Evolutionary conservation across 2,797 vertebrate species (phyloP), one percentile per base, ranked within the genome.

Genomic region (Leuciscus waleckii): DNA sequence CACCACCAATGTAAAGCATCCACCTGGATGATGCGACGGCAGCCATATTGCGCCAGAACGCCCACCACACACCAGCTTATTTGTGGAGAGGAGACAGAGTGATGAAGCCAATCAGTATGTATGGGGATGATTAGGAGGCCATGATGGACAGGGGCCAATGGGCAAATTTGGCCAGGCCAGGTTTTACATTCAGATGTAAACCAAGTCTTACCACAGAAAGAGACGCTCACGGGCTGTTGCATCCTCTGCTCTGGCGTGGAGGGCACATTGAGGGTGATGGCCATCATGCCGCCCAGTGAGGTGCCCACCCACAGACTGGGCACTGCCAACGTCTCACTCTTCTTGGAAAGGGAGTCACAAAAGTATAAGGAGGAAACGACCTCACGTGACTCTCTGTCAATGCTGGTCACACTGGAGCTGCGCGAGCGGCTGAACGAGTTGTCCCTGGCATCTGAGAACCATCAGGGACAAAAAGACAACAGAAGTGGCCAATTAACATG

Each of bases 391-490:
- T 99, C 98, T 87, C 97, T 94, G 90, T 99, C 98, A 90, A 99
- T 98, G 94, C 98, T 99, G 92, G 97, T 96, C 85, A 99, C 97
- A 58, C 98, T 99, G 84, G 98, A 99, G 90, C 98, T 99, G 86
- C 98, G 95, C 0, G 98, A 99, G 89, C 97, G 96, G 91, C 96
- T 99, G 95, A 98, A 98, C 39, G 96, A 96, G 94, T 96, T 97
- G 91, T 99, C 98, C 94, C 95, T 97, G 88, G 95, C 93, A 92
- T 99, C 98, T 99, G 90, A 76, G 81, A 54, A 37, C 89, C 37
- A 90, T 74, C 70, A 76, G 82, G 0, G 37, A 86, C 26, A 81
- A 74, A 87, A 70, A 85, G 43, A 88, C 35, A 88, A 54, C 88
- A 68, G 88, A 69, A 51, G 21, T 5, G 16, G 35, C 86, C 21